phyloP scores from a whole-genome alignment of 2,888 invertebrate genomes.

The Diadromus collaris region DNA sequence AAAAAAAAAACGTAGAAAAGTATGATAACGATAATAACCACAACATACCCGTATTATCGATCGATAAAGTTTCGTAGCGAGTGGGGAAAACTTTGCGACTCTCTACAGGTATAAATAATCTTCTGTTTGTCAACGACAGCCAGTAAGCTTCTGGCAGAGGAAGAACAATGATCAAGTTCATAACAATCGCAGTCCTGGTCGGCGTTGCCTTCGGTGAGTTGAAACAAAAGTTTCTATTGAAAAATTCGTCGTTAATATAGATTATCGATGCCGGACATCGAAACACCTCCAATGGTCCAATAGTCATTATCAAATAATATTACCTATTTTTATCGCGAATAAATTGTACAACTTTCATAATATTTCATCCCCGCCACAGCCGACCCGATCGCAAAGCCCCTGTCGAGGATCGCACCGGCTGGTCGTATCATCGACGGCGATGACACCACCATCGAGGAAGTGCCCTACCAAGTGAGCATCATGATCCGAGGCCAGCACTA shows the following conservation, averaged over 20 bases:
- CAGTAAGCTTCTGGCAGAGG: slow-evolving; percentile 30
- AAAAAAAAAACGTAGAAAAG: neutral
- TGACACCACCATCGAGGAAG: slow-evolving; percentile 79
- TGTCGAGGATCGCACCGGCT: neutral
- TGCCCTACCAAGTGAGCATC: slow-evolving; percentile 81
- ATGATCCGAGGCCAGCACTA: slow-evolving; percentile 78
- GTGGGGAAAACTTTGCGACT: neutral
- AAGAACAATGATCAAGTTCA: slow-evolving; percentile 60
- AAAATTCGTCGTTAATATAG: neutral
- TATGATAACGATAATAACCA: neutral
- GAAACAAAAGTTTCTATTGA: neutral
- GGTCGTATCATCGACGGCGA: slow-evolving; percentile 81
- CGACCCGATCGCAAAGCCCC: slow-evolving; percentile 13
- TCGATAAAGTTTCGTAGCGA: slow-evolving; percentile 31
- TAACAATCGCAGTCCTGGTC: slow-evolving; percentile 42
- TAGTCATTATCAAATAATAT: neutral
- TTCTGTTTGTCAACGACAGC: slow-evolving; percentile 6
- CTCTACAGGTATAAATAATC: slow-evolving; percentile 19
- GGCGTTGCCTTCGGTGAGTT: slow-evolving; percentile 45
- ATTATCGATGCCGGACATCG: neutral
- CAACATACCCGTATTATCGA: slow-evolving; percentile 23
- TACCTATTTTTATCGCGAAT: neutral
- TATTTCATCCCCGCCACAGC: slow-evolving; percentile 24
- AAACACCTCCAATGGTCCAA: neutral
- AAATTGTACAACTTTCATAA: neutral